Base-by-base conservation (phyloP, 2,888 invertebrate genomes). In the Dorcus hopei region DNA sequence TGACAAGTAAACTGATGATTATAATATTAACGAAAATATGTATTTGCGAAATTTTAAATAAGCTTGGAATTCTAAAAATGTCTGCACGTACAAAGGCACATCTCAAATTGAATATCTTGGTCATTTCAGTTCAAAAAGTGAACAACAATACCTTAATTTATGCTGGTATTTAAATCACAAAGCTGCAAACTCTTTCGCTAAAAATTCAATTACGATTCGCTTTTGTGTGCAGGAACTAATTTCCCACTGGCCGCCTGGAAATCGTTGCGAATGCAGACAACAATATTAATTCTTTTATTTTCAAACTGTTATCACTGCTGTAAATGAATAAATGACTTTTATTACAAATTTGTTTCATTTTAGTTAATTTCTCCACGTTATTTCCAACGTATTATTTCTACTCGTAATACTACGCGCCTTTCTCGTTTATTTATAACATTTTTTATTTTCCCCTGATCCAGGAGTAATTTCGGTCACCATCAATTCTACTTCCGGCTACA, bases 391-490 rank as follows among this genome's bases (percentile, higher is more conserved):
- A 45, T 45, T 45, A 45, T 45, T 45, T 42, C 41, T 19, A 6
- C 9, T n/a, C 45, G 19, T 23, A 16, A 9, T 45, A 23, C n/a
- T 3, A 4, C 9, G 23, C 19, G 9, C 9, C 45, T 3, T 45
- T 16, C 9, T 11, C 11, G 11, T 16, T 14, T 16, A 42, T 14
- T 14, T 11, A 42, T 11, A 42, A 42, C 42, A 14, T 16, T 16
- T 16, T 42, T 42, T 16, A 11, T 16, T 42, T 16, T 42, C 11
- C 42, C 42, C 5, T 7, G 42, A 41, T 59, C 58, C 57, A 57
- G 58, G 63, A 63, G 62, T 65, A 63, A 65, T 63, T 63, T 63
- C 59, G 54, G 59, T 59, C 61, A 23, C 65, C 63, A 65, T 65
- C 65, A 65, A 65, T 65, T 65, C 58, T 50, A 55, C 63, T 61